Conservation (phyloP, 64 coral and sea anemone genomes). For the Catalaphyllia jardinei region DNA sequence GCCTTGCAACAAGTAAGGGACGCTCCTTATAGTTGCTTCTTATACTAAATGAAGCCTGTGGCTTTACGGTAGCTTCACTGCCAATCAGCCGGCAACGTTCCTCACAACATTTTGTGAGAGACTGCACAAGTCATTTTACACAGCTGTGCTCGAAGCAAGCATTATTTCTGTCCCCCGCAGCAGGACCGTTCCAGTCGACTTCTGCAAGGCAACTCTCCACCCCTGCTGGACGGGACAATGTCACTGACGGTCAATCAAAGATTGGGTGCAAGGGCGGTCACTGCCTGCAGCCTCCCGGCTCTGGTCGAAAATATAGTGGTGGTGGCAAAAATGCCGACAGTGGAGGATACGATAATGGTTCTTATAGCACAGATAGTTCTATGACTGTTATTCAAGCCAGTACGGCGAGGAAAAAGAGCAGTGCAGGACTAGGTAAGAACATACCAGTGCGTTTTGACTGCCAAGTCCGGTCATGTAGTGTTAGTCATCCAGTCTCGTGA, state of each 20-base stretch:
- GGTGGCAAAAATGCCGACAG: background rate
- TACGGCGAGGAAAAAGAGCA: slow-evolving; percentile 62
- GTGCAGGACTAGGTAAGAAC: slow-evolving; percentile 49
- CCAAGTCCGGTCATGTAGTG: too few species aligned
- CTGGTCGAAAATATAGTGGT: background rate
- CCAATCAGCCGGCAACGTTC: too few species aligned
- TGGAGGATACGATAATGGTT: background rate
- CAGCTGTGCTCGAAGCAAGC: too few species aligned
- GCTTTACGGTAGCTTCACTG: too few species aligned
- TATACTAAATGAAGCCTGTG: too few species aligned
- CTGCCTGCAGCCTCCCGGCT: background rate
- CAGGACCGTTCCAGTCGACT: background rate
- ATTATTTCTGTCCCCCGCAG: background rate
- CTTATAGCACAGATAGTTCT: slow-evolving; percentile 6
- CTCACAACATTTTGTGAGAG: too few species aligned
- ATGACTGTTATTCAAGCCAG: slow-evolving; percentile 67
- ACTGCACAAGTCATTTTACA: too few species aligned
- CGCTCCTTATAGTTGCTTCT: too few species aligned
- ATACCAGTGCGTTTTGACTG: too few species aligned
- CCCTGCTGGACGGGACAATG: background rate
- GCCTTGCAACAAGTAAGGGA: too few species aligned
- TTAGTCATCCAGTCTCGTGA: too few species aligned
- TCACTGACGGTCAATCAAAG: background rate
- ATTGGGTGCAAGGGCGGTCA: slow-evolving; percentile 1
- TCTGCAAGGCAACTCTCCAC: background rate